Evolutionary conservation across 2,888 invertebrate species (phyloP), one percentile per base, ranked within the genome.

Genomic region (Trichopoda pennipes): DNA sequence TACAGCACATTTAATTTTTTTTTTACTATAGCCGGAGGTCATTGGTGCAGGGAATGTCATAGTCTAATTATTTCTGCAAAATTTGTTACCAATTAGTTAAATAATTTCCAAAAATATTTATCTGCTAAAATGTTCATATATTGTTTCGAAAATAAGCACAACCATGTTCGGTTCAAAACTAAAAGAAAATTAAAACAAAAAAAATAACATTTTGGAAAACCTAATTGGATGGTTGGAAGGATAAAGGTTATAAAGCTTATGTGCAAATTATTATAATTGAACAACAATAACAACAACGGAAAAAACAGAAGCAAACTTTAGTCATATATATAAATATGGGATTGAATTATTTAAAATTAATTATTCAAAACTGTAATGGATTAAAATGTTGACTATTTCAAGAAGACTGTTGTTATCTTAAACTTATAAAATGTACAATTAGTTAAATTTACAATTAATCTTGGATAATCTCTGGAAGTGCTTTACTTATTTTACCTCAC

Each of bases 51-150:
- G n/a, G 55, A 44, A 68, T 55, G 79, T 73, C 66, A 79, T 61
- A 66, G 66, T 21, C 63, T 58, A 72, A 78, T 78, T 79, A 70
- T 73, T 68, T 47, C 55, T 73, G 53, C 64, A 68, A 79, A 79
- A 56, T 68, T 79, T 79, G 79, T 73, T 66, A 73, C 73, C 66
- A 66, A 68, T 79, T 79, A 73, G 73, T 68, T 68, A 68, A 79
- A 73, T 55, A 61, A 79, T 72, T 79, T 70, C 55, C 70, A 16
- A 28, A 69, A 70, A 64, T 68, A 28, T 44, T 49, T 77, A 70
- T 70, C 56, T 63, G 35, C 49, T 42, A 23, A 63, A 70, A 77
- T 77, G 42, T 77, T 63, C 49, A 70, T 70, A 70, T 70, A 70
- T 70, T 70, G 55, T 77, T 77, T 77, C 9, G 28, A 56, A 55